Conservation (phyloP, 1,140 invertebrate species). For the Rhynchophorus ferrugineus region DNA sequence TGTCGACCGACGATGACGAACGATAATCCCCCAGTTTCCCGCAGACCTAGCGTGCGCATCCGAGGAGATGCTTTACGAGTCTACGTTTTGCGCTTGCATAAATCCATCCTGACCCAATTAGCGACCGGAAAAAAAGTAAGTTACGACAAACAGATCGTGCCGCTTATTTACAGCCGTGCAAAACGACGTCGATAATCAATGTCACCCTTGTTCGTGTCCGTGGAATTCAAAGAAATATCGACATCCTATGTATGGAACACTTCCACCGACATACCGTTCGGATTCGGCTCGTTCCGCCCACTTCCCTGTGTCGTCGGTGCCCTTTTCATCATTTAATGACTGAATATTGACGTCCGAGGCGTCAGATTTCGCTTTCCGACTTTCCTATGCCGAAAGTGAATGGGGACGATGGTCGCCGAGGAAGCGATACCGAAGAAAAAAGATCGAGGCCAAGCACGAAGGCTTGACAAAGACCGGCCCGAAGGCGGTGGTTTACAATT, state of each 20-base stretch:
- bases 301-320: slow-evolving; percentile 14
- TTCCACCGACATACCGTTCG: slow-evolving; percentile 12
- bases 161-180: slow-evolving; percentile 9
- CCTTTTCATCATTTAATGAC: slow-evolving; percentile 15
- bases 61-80: no score
- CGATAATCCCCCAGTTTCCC: no score
- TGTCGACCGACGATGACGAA: no score
- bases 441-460: slow-evolving; percentile 11
- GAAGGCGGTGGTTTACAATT: slow-evolving; percentile 28
- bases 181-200: slow-evolving; percentile 16
- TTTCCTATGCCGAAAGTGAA: no score
- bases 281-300: slow-evolving; percentile 21
- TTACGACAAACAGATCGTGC: slow-evolving; percentile 12
- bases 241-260: slow-evolving; percentile 19
- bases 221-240: slow-evolving; percentile 14
- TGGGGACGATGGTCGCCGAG: neutral
- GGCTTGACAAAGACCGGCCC: slow-evolving; percentile 27
- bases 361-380: slow-evolving; percentile 5
- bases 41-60: no score
- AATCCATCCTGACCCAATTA: slow-evolving; percentile 3
- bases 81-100: no score
- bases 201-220: slow-evolving; percentile 14
- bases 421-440: slow-evolving; percentile 3
- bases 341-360: slow-evolving; percentile 9
- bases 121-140: slow-evolving; percentile 3